A percentile compares a stretch with the other conserved stretches of the same genome.
phyloP scores from a whole-genome alignment of 2,888 invertebrate genomes.

The Drosophila pegasa region DNA sequence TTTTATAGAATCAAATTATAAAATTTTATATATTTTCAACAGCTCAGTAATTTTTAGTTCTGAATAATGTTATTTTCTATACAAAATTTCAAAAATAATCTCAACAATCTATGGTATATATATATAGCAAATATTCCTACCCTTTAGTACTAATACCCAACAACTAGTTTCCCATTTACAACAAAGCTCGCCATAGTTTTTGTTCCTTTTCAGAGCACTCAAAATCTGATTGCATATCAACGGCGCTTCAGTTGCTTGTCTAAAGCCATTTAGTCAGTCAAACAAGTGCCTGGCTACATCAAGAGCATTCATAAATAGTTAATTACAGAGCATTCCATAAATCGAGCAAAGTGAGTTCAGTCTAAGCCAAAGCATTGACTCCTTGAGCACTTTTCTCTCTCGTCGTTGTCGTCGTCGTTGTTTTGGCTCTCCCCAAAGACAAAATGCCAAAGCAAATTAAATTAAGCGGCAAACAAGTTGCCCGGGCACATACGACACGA shows the following conservation, averaged over 20 bases:
- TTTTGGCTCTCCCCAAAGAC: constrained; percentile 57
- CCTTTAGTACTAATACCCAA: background rate
- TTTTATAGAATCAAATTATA: no score
- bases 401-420: constrained; percentile 24
- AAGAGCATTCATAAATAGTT: constrained; percentile 69
- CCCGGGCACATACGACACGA: constrained; percentile 68
- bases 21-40: no score
- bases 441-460: constrained; percentile 75
- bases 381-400: constrained; percentile 12
- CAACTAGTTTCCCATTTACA: background rate
- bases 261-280: constrained; percentile 22
- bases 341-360: constrained; percentile 60
- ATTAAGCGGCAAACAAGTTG: constrained; percentile 81
- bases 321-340: constrained; percentile 76
- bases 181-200: background rate
- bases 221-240: background rate
- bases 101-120: no score
- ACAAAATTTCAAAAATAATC: no score
- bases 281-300: constrained; percentile 31
- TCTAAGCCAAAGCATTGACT: constrained; percentile 36
- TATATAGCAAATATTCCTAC: no score
- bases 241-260: background rate
- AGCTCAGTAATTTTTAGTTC: no score
- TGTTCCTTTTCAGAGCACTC: background rate
- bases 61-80: no score